These are phyloP conservation scores for Falco punctatus DNA, from an alignment of 2,113 vertebrate genomes.

Conservation along the genomic window DNA sequence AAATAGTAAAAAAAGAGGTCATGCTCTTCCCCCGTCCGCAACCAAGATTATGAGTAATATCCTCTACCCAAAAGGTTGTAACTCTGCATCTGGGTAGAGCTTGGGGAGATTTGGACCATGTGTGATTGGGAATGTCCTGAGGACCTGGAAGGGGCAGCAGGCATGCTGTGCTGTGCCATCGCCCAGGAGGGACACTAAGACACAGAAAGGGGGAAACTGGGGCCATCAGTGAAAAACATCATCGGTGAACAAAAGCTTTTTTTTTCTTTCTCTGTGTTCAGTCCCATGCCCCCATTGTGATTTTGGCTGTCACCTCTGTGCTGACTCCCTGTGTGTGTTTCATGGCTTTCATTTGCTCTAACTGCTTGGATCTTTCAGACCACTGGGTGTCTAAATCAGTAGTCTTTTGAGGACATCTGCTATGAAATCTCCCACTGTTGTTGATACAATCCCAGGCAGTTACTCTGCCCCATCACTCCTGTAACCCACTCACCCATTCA, in stretches of 20 bases:
- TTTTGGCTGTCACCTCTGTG: not conserved
- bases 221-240: not conserved
- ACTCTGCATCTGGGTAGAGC: not conserved
- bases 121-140: fast-evolving
- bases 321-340: not conserved
- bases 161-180: fast-evolving
- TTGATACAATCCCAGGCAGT: not conserved
- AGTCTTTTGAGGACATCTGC: not conserved
- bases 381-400: not conserved
- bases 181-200: not conserved
- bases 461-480: not conserved
- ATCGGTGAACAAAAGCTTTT: not conserved
- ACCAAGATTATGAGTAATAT: not conserved
- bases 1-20: not conserved
- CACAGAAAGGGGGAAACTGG: not conserved
- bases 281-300: too few species aligned
- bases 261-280: not conserved
- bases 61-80: not conserved
- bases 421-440: not conserved
- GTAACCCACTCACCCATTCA: conserved; percentile 1
- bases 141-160: not conserved
- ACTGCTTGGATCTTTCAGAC: not conserved
- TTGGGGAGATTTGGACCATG: not conserved
- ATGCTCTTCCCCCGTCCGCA: not conserved
- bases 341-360: not conserved